Percentiles rank a stretch among this genome's conserved stretches.
These are phyloP conservation scores for Pachyrhynchus sulphureomaculatus DNA, from an alignment of 1,140 invertebrate genomes.

Conservation along the genomic window DNA sequence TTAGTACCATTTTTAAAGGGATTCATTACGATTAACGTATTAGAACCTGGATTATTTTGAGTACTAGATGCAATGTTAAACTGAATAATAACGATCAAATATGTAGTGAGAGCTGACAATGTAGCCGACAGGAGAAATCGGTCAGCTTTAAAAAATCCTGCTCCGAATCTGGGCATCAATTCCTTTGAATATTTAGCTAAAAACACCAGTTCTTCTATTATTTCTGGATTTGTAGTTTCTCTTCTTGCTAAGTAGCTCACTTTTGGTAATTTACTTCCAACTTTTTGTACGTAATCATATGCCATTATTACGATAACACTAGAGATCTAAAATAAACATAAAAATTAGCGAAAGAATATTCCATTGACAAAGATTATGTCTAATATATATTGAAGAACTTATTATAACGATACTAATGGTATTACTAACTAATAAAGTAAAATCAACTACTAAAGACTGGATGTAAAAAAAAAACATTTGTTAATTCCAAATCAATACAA, in stretches of 20 bases:
- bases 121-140: slow-evolving; percentile 15
- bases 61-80: slow-evolving; percentile 15
- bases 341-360: neutral
- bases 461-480: no score
- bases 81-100: slow-evolving; percentile 28
- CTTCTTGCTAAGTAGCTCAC: slow-evolving; percentile 1
- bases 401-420: no score
- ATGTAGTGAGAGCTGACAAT: slow-evolving; percentile 14
- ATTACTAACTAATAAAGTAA: no score
- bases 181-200: slow-evolving; percentile 19
- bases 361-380: no score
- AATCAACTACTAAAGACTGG: no score
- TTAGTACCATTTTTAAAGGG: no score
- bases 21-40: no score
- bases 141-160: slow-evolving; percentile 27
- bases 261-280: slow-evolving; percentile 12
- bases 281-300: slow-evolving; percentile 14
- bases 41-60: no score
- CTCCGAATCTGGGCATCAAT: slow-evolving; percentile 18
- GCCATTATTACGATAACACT: slow-evolving; percentile 8
- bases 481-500: no score
- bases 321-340: slow-evolving; percentile 13
- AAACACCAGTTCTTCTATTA: slow-evolving; percentile 16
- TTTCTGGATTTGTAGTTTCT: slow-evolving; percentile 9
- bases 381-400: no score